A percentile compares a stretch with the other conserved stretches of the same genome.
These are phyloP conservation scores for Odontesthes bonariensis DNA, from an alignment of 2,113 vertebrate species.

Conservation along the genomic window DNA sequence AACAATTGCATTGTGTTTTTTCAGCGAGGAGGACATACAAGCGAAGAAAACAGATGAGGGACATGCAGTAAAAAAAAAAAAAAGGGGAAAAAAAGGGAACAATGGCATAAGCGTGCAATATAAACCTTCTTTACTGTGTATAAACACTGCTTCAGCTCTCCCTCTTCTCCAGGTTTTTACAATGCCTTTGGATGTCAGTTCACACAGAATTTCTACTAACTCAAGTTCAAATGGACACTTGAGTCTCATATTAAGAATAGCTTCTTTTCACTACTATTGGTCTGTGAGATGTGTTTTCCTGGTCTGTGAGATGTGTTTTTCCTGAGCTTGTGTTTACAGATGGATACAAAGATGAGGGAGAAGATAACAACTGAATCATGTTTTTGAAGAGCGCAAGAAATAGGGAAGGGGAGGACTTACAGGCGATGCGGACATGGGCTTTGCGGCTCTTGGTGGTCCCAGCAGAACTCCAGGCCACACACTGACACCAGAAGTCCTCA, in stretches of 20 bases:
- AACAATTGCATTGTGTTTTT: slow-evolving; percentile 42
- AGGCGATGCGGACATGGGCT: slow-evolving; percentile 96
- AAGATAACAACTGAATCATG: slow-evolving; percentile 36
- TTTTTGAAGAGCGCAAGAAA: slow-evolving; percentile 14
- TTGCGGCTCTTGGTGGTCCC: slow-evolving; percentile 98
- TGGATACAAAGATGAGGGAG: slow-evolving; percentile 44
- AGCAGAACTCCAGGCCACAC: slow-evolving; percentile 97
- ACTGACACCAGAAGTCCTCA: slow-evolving; percentile 99
- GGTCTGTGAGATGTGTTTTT: slow-evolving; percentile 23
- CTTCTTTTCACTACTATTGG: slow-evolving; percentile 29
- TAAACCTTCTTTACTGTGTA: slow-evolving; percentile 42
- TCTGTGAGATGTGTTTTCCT: slow-evolving; percentile 29
- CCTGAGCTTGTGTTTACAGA: slow-evolving; percentile 51
- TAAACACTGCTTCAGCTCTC: slow-evolving; percentile 35
- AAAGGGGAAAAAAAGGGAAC: slow-evolving; percentile 46
- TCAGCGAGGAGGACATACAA: slow-evolving; percentile 61
- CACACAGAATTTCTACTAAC: slow-evolving; percentile 51
- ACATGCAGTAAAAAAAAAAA: slow-evolving; percentile 64
- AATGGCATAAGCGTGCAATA: slow-evolving; percentile 57
- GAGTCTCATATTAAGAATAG: slow-evolving; percentile 49
- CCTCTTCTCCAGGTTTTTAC: slow-evolving; percentile 31
- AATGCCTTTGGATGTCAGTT: slow-evolving; percentile 38
- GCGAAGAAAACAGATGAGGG: slow-evolving; percentile 63
- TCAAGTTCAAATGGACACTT: slow-evolving; percentile 64
- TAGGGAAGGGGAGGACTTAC: slow-evolving; percentile 84